A percentile compares a stretch with the other conserved stretches of the same genome.
These are phyloP conservation scores for Torymus auratus DNA, from an alignment of 2,888 invertebrate genomes.

Conservation along the genomic window DNA sequence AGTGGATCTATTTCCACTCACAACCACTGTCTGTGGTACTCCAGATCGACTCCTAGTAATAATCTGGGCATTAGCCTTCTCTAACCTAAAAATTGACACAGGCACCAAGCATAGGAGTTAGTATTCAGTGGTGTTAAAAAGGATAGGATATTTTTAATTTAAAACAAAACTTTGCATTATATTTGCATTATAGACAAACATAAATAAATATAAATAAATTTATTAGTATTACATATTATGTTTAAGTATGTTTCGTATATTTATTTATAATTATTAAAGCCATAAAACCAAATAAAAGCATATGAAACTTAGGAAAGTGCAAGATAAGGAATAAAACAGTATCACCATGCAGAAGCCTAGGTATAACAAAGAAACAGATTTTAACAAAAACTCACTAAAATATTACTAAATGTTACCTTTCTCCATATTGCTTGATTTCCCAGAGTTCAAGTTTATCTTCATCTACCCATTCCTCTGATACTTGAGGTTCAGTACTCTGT, in stretches of 20 bases:
- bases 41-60: conserved; percentile 90
- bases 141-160: conserved; percentile 63
- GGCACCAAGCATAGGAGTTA: conserved; percentile 72
- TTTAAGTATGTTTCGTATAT: too few relatives aligned
- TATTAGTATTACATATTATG: neutral
- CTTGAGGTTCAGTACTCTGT: conserved; percentile 95
- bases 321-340: conserved; percentile 38
- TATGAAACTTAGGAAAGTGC: conserved; percentile 9
- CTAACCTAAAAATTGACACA: conserved; percentile 79
- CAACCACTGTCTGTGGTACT: conserved; percentile 78
- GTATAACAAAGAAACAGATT: neutral
- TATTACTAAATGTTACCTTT: conserved; percentile 79
- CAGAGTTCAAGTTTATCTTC: conserved; percentile 96
- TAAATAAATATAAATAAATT: conserved; percentile 7
- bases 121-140: conserved; percentile 70
- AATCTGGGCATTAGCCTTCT: conserved; percentile 85
- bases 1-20: conserved; percentile 72
- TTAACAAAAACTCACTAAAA: neutral
- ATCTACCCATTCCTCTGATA: conserved; percentile 96
- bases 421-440: conserved; percentile 96
- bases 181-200: neutral
- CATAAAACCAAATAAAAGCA: neutral
- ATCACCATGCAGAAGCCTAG: conserved; percentile 42
- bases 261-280: too few relatives aligned
- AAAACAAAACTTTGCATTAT: neutral